phyloP scores from a whole-genome alignment of 2,113 vertebrate species.

The Mus pahari region DNA sequence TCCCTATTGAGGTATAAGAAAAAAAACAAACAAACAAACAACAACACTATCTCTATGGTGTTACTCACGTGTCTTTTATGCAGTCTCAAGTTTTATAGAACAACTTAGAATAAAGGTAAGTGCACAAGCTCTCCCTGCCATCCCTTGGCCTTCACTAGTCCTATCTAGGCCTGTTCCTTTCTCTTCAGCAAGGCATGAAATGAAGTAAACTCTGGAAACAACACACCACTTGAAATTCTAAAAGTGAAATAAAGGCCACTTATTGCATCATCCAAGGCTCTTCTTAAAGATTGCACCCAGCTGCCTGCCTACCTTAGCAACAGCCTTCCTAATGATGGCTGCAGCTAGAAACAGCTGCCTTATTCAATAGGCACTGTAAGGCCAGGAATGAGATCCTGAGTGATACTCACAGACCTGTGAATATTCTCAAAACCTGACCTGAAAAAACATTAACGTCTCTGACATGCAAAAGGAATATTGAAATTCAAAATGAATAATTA shows the following conservation, averaged over 20 bases:
- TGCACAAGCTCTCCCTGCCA: background rate
- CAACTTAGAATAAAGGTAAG: background rate
- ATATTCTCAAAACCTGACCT: slow-evolving; percentile 16
- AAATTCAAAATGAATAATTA: slow-evolving; percentile 41
- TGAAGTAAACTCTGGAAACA: slow-evolving; percentile 37
- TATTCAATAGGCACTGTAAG: background rate
- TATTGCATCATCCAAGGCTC: slow-evolving; percentile 24
- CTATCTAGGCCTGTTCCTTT: background rate
- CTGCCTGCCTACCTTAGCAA: slow-evolving; percentile 38
- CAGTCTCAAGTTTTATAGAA: background rate
- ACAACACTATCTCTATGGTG: background rate
- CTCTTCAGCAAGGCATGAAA: background rate
- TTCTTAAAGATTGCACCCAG: slow-evolving; percentile 34
- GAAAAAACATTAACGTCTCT: background rate
- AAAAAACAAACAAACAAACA: too few relatives aligned
- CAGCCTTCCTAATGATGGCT: slow-evolving; percentile 17
- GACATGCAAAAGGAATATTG: slow-evolving; percentile 13
- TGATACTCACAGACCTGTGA: background rate
- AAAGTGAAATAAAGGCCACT: background rate
- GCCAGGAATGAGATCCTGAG: background rate
- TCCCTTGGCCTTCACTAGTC: background rate
- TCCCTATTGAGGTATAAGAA: background rate
- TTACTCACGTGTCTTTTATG: background rate
- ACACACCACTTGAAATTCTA: background rate
- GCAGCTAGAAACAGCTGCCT: slow-evolving; percentile 32